Evolutionary conservation across 2,797 vertebrate species (phyloP).

Genomic region (Scleropages formosus): DNA sequence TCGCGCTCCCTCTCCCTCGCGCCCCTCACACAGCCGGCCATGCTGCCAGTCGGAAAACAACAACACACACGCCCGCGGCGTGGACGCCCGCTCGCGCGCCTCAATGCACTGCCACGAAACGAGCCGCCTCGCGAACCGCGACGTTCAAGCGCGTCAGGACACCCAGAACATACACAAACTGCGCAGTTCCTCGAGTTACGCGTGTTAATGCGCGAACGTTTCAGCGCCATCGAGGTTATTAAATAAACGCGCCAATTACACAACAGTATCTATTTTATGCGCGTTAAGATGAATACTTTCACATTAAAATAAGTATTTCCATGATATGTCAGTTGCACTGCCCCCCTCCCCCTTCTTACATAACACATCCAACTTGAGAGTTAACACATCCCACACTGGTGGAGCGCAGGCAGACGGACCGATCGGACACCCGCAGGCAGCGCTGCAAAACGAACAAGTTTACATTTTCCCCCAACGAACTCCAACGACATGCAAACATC

Average conservation of each 20-base stretch:
- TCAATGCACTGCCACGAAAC: conserved; percentile 7
- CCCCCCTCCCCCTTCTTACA: conserved; percentile 61
- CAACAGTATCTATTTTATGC: background rate
- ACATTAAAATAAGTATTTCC: background rate
- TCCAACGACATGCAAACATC: conserved; percentile 18
- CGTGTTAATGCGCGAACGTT: too few relatives aligned
- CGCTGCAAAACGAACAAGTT: background rate
- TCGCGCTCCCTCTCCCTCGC: conserved; percentile 2
- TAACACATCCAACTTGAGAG: conserved; percentile 58
- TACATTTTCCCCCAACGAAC: background rate
- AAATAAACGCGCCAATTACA: background rate
- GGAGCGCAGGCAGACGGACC: background rate
- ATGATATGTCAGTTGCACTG: background rate
- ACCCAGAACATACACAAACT: too few relatives aligned
- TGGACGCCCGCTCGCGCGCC: background rate
- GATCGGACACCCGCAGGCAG: too few relatives aligned
- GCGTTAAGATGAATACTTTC: too few relatives aligned
- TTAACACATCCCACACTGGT: conserved; percentile 39
- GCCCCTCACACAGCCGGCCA: conserved; percentile 42
- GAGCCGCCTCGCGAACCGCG: too few relatives aligned
- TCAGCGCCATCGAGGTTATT: too few relatives aligned
- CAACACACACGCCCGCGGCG: conserved; percentile 41
- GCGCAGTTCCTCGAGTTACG: too few relatives aligned
- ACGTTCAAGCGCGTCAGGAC: too few relatives aligned
- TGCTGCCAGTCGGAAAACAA: conserved; percentile 55